Evolutionary conservation across 2,888 invertebrate species (phyloP), one percentile per base, ranked within the genome.

Genomic region (Alentia gelatinosa): DNA sequence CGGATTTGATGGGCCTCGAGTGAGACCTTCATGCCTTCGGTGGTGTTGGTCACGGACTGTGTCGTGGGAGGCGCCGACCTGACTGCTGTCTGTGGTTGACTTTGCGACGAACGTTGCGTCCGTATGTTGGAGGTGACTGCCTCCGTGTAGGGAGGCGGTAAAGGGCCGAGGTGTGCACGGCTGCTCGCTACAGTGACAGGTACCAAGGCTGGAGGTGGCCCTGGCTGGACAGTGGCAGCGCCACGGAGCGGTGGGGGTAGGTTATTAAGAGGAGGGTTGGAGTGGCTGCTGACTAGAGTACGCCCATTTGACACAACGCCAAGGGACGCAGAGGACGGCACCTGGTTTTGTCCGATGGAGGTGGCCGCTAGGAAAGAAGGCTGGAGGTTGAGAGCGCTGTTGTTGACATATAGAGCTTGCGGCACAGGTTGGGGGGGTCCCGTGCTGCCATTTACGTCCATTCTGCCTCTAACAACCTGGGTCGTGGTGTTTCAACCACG

Each of bases 1-100:
- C 93, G 91, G n/a, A 93, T 92, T 89, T 93, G 92, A 23, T 91
- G 35, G 5, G 92, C 92, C 26, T 47, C 79, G 12, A 90, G 40
- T 15, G 90, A 90, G 23, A 79, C 47, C 79, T 35, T 90, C 89
- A 74, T 63, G 3, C 89, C 89, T 19, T 50, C 37, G 39, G 40
- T 19, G 3, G 19, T 39, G 89, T 35, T 89, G 1, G 79, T 39
- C 35, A 39, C 37, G 9, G 79, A 35, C 23, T 12, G n/a, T 19
- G 35, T 35, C 15, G 30, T 4, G 23, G 83, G 84, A n/a, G 37
- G 35, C n/a, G 50, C 23, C n/a, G n/a, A 39, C 42, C 9, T 3
- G 23, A 26, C n/a, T 7, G 23, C 30, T 23, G 42, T 19, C 47
- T 47, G 90, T 39, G n/a, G 63, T 40, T 39, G 68, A 39, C 35